Conservation (phyloP, 2,113 vertebrate genomes). For the Charina bottae region DNA sequence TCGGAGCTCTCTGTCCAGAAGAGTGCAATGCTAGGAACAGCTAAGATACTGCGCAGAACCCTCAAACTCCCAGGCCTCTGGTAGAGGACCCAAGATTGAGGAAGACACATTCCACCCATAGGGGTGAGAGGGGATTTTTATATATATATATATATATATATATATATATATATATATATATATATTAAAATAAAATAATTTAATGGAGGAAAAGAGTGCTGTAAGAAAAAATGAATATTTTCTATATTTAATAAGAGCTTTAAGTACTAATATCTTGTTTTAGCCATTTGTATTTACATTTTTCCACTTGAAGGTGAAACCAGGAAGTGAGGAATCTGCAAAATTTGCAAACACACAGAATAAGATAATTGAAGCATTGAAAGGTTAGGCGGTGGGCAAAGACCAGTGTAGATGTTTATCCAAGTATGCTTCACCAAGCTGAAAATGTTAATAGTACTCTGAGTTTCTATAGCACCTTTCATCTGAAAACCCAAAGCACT, state of each 20-base stretch:
- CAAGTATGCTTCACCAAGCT: slow-evolving; percentile 49
- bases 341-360: slow-evolving; percentile 35
- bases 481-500: slow-evolving; percentile 64
- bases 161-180: not conserved
- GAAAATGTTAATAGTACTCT: slow-evolving; percentile 50
- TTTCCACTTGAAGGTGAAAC: slow-evolving; percentile 39
- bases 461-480: slow-evolving; percentile 64
- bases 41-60: no score
- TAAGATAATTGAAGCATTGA: slow-evolving; percentile 27
- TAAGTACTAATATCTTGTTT: slow-evolving; percentile 29
- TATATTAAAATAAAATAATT: no score
- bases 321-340: slow-evolving; percentile 43
- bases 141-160: not conserved
- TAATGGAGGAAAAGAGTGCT: fast-evolving
- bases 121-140: no score
- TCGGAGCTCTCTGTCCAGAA: no score
- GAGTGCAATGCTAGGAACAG: no score
- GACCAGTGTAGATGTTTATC: slow-evolving; percentile 48
- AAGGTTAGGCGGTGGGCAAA: slow-evolving; percentile 41
- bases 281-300: slow-evolving; percentile 12
- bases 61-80: no score
- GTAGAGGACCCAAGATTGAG: no score
- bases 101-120: no score
- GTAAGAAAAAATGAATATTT: not conserved
- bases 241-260: slow-evolving; percentile 2